These are phyloP conservation scores for Phalanger gymnotis DNA, from an alignment of 2,797 vertebrate species.

Conservation along the genomic window DNA sequence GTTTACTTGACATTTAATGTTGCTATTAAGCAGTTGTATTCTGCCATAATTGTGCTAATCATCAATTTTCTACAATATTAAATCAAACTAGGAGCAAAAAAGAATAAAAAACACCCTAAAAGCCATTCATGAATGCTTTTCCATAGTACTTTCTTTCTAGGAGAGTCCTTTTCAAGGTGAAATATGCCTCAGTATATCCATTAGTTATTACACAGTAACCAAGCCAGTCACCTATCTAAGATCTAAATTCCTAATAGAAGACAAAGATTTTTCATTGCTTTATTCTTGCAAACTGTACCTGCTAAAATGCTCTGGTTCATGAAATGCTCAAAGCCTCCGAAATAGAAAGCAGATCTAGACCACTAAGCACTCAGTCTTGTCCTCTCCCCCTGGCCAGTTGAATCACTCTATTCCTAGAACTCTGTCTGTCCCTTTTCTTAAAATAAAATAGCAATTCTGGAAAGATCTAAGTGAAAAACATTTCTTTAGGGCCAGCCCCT, in stretches of 20 bases:
- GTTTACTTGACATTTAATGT: background rate
- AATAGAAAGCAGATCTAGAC: background rate
- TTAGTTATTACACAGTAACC: background rate
- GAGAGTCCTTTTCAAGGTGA: slow-evolving; percentile 18
- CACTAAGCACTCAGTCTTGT: background rate
- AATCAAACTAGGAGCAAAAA: background rate
- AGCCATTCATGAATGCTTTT: background rate
- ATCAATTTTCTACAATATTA: background rate
- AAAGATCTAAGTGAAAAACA: background rate
- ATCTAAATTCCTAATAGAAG: background rate
- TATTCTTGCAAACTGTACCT: background rate
- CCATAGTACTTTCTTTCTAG: background rate
- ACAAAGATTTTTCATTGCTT: background rate
- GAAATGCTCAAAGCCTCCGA: background rate
- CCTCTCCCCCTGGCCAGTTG: background rate
- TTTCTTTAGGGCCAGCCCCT: background rate
- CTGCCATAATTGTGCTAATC: background rate
- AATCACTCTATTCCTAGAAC: background rate
- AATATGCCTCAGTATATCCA: background rate
- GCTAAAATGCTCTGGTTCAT: background rate
- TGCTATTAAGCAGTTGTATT: background rate
- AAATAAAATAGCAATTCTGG: slow-evolving; percentile 1
- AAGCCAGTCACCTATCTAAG: background rate
- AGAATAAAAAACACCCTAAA: background rate
- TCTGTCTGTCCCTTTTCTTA: background rate